Base-by-base conservation (phyloP, 2,888 invertebrate genomes). In the Parasteatoda lunata region DNA sequence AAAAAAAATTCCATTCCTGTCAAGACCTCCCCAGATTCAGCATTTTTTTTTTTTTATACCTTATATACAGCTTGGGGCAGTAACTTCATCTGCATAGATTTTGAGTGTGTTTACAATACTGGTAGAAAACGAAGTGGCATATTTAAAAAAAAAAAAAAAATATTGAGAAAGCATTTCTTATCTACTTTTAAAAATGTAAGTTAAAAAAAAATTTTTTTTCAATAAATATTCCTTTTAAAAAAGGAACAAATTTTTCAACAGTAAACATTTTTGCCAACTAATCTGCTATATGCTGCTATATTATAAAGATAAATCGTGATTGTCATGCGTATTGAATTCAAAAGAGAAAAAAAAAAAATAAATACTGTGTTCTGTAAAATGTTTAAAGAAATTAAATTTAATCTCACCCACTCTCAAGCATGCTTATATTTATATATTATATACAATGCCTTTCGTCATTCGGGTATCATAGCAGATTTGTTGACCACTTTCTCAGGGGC, bases 51-150 rank as follows among this genome's bases (percentile, higher is more conserved):
- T 80, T 80, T 80, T 30, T 30, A 76, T 85, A 30, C 30, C 30
- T 30, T 30, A 30, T 30, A 30, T 30, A 30, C 30, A 80, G 76
- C 85, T 71, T 48, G 11, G 49, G 80, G 76, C 80, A 5, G 76
- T 15, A 65, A 77, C 84, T 84, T 84, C 73, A 84, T 84, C 84
- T 79, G 59, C 84, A 84, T 84, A 77, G 73, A n/a, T 59, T 59
- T 59, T 59, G n/a, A 9, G 4, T 68, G n/a, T n/a, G n/a, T 45
- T 54, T 9, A 9, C 30, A 13, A 13, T n/a, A n/a, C 48, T n/a
- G 13, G 11, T 8, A 48, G 45, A 15, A 52, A 45, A 45, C 72
- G 45, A 73, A 45, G 54, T 8, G 54, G 54, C 11, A 13, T 11
- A 15, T 45, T 73, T 15, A 30, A 59, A 59, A 59, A 59, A 59